Evolutionary conservation across 2,113 vertebrate species (phyloP), one percentile per base, ranked within the genome.

Genomic region (Arothron firmamentum): DNA sequence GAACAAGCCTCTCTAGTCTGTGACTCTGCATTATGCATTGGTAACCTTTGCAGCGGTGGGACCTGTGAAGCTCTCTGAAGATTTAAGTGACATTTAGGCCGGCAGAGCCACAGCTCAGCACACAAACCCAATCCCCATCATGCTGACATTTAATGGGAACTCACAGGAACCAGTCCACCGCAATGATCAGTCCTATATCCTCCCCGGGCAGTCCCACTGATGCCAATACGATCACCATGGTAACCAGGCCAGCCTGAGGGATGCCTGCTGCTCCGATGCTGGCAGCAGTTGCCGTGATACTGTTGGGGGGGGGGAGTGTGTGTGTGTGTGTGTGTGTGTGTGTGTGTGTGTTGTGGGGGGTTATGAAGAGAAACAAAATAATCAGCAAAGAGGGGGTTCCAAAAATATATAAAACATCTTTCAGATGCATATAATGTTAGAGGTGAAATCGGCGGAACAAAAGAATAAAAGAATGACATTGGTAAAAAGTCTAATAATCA

Each of bases 161-260:
- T 95, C 92, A 99, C 96, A 99, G 90, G 85, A 99, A 97, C 96
- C 96, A 99, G 88, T 98, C 96, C 87, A 98, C 96, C 4, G 96
- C 94, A 34, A 98, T 94, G 90, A 98, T 96, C 80, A 98, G 89
- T 0, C 96, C 93, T 75, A 98, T 97, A 81, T 98, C 96, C 78
- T 98, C 95, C 0, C 95, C 96, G 61, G 96, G 96, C 88, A 98
- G 92, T 86, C 96, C 96, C 20, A 98, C 94, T 0, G 96, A 98
- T 48, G 96, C 98, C 88, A 99, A 88, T 87, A 99, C 96, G 9
- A 98, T 98, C 68, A 98, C 92, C 96, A 98, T 99, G 74, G 96
- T 99, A 85, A 99, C 96, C 77, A 98, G 90, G 51, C 96, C 96
- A 59, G 96, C 95, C 87, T 99, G 96, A 72, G 96, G 96, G 84